A percentile compares a stretch with the other conserved stretches of the same genome.
Evolutionary conservation across 2,888 invertebrate species (phyloP).

Genomic region (Drosophila melanosoma): DNA sequence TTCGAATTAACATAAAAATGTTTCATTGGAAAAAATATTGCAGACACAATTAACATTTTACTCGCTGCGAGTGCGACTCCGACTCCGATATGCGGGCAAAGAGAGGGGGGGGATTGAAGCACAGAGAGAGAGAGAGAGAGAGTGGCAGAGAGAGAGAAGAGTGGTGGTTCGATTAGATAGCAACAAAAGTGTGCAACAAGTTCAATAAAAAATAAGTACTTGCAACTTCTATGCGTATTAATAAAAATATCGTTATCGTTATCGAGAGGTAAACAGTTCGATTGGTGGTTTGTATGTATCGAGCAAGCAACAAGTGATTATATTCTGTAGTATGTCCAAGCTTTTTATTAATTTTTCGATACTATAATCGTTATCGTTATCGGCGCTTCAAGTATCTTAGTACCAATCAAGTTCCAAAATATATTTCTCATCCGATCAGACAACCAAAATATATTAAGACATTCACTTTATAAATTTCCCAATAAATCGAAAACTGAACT

Average conservation of each 20-base stretch:
- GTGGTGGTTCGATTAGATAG: constrained; percentile 2
- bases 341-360: neutral
- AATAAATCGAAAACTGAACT: neutral
- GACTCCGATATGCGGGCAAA: constrained; percentile 42
- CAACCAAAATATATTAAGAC: neutral
- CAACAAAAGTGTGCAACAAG: neutral
- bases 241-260: neutral
- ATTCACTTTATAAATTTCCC: neutral
- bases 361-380: neutral
- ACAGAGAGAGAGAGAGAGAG: neutral
- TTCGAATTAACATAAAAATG: constrained; percentile 81
- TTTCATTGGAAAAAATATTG: constrained; percentile 78
- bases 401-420: neutral
- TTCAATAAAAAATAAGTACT: neutral
- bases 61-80: constrained; percentile 24
- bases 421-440: neutral
- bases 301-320: neutral
- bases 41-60: constrained; percentile 65
- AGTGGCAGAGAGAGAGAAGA: neutral
- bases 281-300: neutral
- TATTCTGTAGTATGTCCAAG: neutral
- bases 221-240: neutral
- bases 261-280: neutral
- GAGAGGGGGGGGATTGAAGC: neutral
- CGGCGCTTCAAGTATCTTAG: neutral